Conservation (phyloP, 1,140 invertebrate genomes). For the Aphis craccivora region DNA sequence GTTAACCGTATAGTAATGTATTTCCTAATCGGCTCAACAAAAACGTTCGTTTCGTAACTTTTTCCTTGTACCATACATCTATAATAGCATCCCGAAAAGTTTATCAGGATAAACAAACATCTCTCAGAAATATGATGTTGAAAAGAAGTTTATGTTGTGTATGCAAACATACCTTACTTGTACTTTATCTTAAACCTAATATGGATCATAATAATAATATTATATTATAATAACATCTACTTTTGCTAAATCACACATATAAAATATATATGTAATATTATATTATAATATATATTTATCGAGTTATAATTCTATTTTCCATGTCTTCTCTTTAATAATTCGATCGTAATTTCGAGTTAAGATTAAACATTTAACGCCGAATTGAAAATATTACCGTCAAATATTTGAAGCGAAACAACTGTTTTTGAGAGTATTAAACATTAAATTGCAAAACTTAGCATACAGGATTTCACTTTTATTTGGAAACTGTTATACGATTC, state of each 20-base stretch:
- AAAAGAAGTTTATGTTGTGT: background rate
- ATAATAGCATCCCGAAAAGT: background rate
- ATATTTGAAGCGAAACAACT: background rate
- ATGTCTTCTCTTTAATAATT: background rate
- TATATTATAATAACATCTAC: no score
- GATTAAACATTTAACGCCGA: no score
- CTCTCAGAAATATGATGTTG: background rate
- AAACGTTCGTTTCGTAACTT: background rate
- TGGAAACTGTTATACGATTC: background rate
- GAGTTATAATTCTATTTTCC: background rate
- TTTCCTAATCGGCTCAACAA: constrained; percentile 7
- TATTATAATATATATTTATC: background rate
- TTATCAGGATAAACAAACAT: background rate
- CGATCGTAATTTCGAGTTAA: no score
- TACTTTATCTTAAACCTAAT: background rate
- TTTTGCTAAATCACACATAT: no score
- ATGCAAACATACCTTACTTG: background rate
- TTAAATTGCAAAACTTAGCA: background rate
- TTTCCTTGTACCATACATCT: background rate
- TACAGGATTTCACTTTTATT: background rate
- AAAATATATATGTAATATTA: background rate
- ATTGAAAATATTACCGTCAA: no score
- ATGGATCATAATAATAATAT: background rate
- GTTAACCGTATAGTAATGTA: background rate
- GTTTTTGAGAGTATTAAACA: background rate